Base-by-base conservation (phyloP, 1,140 invertebrate species). In the Papilio glaucus region DNA sequence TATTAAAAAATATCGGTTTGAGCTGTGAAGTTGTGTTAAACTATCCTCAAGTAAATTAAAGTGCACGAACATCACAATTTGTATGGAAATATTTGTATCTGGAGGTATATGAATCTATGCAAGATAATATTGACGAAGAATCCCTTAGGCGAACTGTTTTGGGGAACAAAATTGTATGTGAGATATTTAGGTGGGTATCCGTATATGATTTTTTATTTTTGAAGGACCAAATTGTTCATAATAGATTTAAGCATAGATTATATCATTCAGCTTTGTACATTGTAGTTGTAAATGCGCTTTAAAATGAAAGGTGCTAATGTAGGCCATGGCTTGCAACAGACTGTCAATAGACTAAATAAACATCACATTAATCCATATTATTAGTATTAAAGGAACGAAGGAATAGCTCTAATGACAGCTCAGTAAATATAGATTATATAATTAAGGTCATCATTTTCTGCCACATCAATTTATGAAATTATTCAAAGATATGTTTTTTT, bases 191-290 rank as follows among this genome's bases (percentile, higher is more conserved):
- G 29, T 33, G 6, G 29, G 6, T 3, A 33, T 33, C 6, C 29
- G 29, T 33, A 33, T 33, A 3, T 21, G 24, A 24, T 12, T 21
- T 53, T 24, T 53, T 21, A 10, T 2, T 53, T 42, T 69, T 15
- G 29, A 69, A 49, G 42, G 67, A 69, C 67, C 67, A 69, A 69
- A 69, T 69, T 53, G 26, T 69, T 67, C 12, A 68, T 26, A 24
- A 24, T 42, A 42, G 41, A 26, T 26, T 29, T 68, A 26, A 26
- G n/a, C 39, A 21, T 42, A 33, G 63, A 26, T 24, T 53, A 53
- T 21, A 42, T 12, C n/a, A n/a, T 41, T 1, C 37, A 7, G 39
- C 38, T 21, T 12, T 69, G 67, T 69, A 69, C 12, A 69, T 69
- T 69, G 13, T 60, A 62, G 33, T 53, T 33, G 26, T 69, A 33